These are phyloP conservation scores for Solea senegalensis DNA, from an alignment of 2,113 vertebrate species.

Conservation along the genomic window DNA sequence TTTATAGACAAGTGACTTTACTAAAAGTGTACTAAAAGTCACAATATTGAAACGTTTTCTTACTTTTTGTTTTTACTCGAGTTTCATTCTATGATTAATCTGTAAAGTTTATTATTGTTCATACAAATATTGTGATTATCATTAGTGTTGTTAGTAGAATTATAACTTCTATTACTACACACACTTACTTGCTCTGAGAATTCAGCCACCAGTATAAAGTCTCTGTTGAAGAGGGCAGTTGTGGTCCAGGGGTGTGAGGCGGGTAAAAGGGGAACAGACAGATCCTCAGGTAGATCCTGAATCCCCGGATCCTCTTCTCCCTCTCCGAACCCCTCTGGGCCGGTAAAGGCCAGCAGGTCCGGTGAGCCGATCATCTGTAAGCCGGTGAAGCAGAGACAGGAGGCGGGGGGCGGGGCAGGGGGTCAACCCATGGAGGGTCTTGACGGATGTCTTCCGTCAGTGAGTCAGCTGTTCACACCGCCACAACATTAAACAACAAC, in stretches of 20 bases:
- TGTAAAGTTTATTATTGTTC: too few species aligned
- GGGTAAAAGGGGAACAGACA: constrained; percentile 86
- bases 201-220: constrained; percentile 95
- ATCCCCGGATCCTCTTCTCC: constrained; percentile 68
- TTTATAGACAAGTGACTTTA: too few species aligned
- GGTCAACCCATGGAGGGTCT: constrained; percentile 19
- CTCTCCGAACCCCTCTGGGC: constrained; percentile 85
- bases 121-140: too few species aligned
- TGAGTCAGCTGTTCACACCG: constrained; percentile 59
- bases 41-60: too few species aligned
- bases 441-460: constrained; percentile 3
- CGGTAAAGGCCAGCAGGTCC: constrained; percentile 93
- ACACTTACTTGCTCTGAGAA: constrained; percentile 91
- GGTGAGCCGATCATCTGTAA: constrained; percentile 94
- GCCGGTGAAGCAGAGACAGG: background rate
- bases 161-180: too few species aligned
- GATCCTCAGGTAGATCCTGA: constrained; percentile 85
- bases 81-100: too few species aligned
- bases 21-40: too few species aligned
- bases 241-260: constrained; percentile 87
- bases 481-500: background rate
- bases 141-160: too few species aligned
- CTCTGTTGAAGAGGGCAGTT: constrained; percentile 85
- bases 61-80: too few species aligned
- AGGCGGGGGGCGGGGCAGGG: background rate